Base-by-base conservation (phyloP, 2,113 vertebrate species). In the Cyanoramphus novaezelandiae region DNA sequence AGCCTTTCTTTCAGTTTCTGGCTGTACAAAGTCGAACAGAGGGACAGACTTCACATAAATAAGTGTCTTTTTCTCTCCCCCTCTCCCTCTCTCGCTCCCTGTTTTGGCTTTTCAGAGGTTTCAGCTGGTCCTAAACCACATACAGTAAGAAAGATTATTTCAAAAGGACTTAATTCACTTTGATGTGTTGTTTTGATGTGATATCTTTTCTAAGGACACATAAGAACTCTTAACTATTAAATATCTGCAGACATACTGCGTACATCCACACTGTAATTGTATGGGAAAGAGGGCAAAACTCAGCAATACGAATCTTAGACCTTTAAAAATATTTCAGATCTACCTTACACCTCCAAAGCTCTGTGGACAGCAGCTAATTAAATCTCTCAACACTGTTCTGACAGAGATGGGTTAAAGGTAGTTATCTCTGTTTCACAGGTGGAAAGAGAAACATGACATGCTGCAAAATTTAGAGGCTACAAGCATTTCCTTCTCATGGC, bases 101-200 rank as follows among this genome's bases (percentile, higher is more conserved):
- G 60, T 77, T 88, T 86, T 82, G 91, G 88, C 92, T 95, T 63
- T 90, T 95, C 92, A 96, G 84, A 88, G 75, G 65, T 47, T 84
- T 93, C 69, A 86, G 85, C 87, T 94, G 85, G 82, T 67, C 70
- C 75, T 62, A 86, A 95, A 94, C 87, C 79, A 47, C 89, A 96
- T 90, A 93, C 60, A 95, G 78, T 95, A 96, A 94, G 55, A 84
- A 87, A 92, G 71, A 92, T 95, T 82, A 93, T 95, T 96, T 95
- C 96, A 79, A 82, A 82, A 88, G 53, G 69, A 74, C 20, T 94
- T 86, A 79, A 87, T 92, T 92, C 68, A 93, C 92, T 90, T 95
- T 94, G 85, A 96, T 95, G 91, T 84, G 77, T 53, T 64, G 64
- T 43, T 90, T 92, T 96, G 80, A 90, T 37, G 76, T 60, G 68